Evolutionary conservation across 2,888 invertebrate species (phyloP).

Genomic region (Halocaridina rubra): DNA sequence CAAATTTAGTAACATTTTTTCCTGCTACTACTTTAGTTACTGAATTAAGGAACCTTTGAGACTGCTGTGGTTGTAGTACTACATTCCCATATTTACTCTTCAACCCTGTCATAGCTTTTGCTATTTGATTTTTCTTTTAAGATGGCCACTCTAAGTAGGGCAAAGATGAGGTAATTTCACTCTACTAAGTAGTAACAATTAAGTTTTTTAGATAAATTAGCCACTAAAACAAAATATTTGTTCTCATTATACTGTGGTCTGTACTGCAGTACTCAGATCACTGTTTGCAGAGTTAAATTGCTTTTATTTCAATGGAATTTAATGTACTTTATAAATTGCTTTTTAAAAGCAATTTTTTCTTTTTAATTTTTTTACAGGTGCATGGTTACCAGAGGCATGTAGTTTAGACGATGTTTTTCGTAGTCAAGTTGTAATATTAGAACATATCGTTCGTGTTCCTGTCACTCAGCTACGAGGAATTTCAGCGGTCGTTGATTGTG

Average conservation of each 20-base stretch:
- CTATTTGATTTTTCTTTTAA: no score
- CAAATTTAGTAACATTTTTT: no score
- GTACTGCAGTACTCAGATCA: background rate
- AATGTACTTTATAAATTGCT: background rate
- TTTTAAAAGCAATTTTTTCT: background rate
- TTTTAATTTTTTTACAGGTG: conserved; percentile 24
- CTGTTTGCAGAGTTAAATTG: background rate
- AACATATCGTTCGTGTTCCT: conserved; percentile 59
- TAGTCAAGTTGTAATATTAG: conserved; percentile 56
- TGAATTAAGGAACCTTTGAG: no score
- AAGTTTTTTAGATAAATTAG: background rate
- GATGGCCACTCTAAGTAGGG: no score
- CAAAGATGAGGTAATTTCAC: no score
- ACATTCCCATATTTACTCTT: no score
- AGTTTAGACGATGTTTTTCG: conserved; percentile 57
- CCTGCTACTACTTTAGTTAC: no score
- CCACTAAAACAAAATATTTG: background rate
- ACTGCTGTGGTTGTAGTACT: no score
- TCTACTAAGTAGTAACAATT: background rate
- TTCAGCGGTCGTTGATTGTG: conserved; percentile 59
- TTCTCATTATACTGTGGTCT: background rate
- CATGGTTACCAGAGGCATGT: conserved; percentile 48
- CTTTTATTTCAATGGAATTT: background rate
- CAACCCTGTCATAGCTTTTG: no score
- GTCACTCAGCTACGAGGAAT: conserved; percentile 61